phyloP scores from a whole-genome alignment of 2,888 invertebrate genomes.

The Colletes collaris region DNA sequence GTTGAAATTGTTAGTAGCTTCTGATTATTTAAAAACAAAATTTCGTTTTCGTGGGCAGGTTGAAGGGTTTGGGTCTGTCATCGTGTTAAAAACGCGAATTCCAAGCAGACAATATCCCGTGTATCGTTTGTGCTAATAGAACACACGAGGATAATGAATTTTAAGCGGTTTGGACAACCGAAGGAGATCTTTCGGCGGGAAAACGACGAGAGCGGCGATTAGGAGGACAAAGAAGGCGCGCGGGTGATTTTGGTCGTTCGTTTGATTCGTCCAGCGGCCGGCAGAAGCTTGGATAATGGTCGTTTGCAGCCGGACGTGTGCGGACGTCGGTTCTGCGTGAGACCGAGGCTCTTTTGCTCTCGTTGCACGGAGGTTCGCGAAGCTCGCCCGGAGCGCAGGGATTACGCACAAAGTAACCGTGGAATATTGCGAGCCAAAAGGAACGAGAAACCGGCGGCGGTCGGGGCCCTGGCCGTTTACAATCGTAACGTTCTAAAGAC shows the following conservation, averaged over 20 bases:
- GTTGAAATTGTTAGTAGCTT: no score
- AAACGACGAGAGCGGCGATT: not conserved
- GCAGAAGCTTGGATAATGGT: constrained; percentile 23
- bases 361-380: no score
- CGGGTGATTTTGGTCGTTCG: constrained; percentile 16
- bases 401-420: constrained; percentile 38
- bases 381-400: constrained; percentile 2
- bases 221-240: not conserved
- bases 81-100: no score
- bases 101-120: no score
- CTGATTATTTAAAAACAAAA: no score
- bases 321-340: not conserved
- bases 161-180: no score
- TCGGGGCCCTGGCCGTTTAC: constrained; percentile 14
- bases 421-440: constrained; percentile 37
- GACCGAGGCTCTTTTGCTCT: constrained; percentile 6
- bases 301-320: constrained; percentile 16
- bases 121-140: no score
- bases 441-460: constrained; percentile 3
- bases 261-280: constrained; percentile 16
- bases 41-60: no score
- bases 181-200: not conserved
- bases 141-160: no score
- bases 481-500: constrained; percentile 44
- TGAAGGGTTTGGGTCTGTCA: no score